phyloP scores from a whole-genome alignment of 2,113 vertebrate genomes.

The Dinomys branickii region DNA sequence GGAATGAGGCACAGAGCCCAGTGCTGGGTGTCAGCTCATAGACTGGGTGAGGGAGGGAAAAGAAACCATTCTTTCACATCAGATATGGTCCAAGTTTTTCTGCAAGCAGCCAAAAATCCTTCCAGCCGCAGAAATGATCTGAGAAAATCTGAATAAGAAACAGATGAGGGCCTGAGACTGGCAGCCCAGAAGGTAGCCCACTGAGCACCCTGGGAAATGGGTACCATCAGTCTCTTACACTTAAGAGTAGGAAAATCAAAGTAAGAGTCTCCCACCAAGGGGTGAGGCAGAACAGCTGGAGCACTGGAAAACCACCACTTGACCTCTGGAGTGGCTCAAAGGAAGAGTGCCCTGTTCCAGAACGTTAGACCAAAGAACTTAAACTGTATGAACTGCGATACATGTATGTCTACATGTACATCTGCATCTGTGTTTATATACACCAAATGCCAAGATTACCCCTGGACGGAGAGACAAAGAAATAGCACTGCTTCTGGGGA shows the following conservation, averaged over 20 bases:
- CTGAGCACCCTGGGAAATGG: neutral
- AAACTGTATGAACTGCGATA: neutral
- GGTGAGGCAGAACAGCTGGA: neutral
- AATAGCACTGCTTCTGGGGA: neutral
- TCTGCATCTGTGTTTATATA: rapidly evolving
- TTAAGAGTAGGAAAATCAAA: neutral
- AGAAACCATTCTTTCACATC: neutral
- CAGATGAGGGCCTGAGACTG: neutral
- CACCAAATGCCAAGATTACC: neutral
- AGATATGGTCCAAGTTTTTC: neutral
- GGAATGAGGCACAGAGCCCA: neutral
- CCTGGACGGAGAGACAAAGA: neutral
- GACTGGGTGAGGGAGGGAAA: neutral
- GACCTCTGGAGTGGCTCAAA: neutral
- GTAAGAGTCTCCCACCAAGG: neutral
- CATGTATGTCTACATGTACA: neutral
- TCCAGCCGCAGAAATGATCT: neutral
- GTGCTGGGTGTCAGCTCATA: neutral
- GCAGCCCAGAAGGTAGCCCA: neutral
- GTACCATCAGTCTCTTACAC: neutral
- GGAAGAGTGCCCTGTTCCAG: neutral
- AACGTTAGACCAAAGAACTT: neutral
- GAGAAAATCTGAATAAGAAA: neutral
- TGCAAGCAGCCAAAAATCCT: neutral
- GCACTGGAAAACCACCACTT: neutral